phyloP scores from a whole-genome alignment of 2,797 vertebrate species.

The Sebastolobus altivelis region DNA sequence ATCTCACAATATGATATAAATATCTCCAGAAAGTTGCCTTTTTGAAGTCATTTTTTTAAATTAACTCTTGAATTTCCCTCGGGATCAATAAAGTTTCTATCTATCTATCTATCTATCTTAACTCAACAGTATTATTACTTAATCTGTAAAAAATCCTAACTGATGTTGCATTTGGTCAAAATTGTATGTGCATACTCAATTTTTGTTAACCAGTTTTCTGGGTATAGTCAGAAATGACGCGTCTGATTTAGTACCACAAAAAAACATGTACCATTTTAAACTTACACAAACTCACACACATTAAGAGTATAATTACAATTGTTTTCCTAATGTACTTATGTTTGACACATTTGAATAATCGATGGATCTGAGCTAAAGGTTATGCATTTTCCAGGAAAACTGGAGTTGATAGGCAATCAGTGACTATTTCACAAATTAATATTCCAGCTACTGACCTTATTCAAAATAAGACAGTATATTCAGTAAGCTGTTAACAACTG shows the following conservation, averaged over 20 bases:
- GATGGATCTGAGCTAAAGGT: constrained; percentile 13
- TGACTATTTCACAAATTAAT: constrained; percentile 9
- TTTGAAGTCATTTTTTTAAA: not conserved
- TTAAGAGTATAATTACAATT: not conserved
- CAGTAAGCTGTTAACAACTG: not conserved
- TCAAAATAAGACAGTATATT: not conserved
- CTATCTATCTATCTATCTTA: too few relatives aligned
- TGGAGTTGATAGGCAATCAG: not conserved
- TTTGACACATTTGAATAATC: constrained; percentile 26
- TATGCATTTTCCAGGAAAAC: constrained; percentile 9
- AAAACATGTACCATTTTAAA: constrained; percentile 6
- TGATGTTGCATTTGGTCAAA: not conserved
- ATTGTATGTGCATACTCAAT: not conserved
- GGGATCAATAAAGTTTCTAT: too few relatives aligned
- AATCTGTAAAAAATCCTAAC: not conserved
- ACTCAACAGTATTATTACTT: not conserved
- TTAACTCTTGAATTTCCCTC: not conserved
- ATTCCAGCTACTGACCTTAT: not conserved
- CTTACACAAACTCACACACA: not conserved
- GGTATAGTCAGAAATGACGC: not conserved
- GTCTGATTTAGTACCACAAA: not conserved
- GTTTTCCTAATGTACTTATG: constrained; percentile 8
- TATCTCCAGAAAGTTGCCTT: not conserved
- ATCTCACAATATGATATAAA: not conserved
- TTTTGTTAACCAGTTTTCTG: not conserved